A percentile compares a stretch with the other conserved stretches of the same genome.
These are phyloP conservation scores for Hypsibius dujardini DNA, from an alignment of 1,140 invertebrate species.

Conservation along the genomic window DNA sequence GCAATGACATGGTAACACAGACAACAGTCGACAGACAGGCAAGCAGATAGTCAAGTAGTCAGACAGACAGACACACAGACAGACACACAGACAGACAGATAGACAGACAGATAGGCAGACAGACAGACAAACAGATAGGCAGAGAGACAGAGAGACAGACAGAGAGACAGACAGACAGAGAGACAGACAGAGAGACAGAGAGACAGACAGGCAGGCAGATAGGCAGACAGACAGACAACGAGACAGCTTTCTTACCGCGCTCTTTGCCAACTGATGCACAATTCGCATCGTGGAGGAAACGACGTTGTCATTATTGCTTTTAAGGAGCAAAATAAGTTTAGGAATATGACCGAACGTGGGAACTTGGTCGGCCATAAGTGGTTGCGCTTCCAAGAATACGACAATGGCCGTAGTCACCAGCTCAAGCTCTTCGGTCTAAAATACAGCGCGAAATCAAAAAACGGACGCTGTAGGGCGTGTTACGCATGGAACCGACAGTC, in stretches of 20 bases:
- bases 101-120: too few relatives aligned
- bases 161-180: not conserved
- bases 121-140: too few relatives aligned
- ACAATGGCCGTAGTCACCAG: constrained; percentile 63
- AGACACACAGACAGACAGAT: too few relatives aligned
- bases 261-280: constrained; percentile 62
- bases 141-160: too few relatives aligned
- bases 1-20: too few relatives aligned
- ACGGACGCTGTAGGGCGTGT: too few relatives aligned
- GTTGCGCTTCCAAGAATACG: constrained; percentile 61
- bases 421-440: constrained; percentile 59
- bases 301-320: constrained; percentile 37
- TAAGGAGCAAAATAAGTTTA: constrained; percentile 42
- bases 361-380: constrained; percentile 67
- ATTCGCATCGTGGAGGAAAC: constrained; percentile 59
- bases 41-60: not conserved
- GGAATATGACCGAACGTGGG: constrained; percentile 86
- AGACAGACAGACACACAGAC: too few relatives aligned
- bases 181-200: not conserved
- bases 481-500: not conserved
- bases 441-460: constrained; percentile 20
- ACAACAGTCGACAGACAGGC: not conserved
- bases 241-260: constrained; percentile 44
- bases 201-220: not conserved
- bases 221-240: not conserved